A percentile compares a stretch with the other conserved stretches of the same genome.
phyloP scores from a whole-genome alignment of 2,113 vertebrate genomes.

The Noturus placidus region DNA sequence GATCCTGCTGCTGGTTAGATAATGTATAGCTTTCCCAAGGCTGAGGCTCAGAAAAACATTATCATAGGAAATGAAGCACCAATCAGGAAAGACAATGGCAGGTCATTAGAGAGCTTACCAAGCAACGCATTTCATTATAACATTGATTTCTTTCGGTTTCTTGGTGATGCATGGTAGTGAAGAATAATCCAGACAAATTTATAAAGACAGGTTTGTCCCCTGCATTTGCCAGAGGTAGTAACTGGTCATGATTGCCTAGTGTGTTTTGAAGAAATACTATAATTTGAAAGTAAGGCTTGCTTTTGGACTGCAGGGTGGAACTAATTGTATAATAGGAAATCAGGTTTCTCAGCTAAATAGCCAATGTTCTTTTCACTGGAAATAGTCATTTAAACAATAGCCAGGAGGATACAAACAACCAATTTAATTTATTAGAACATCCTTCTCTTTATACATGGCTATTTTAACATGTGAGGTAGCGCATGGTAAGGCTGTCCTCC shows the following conservation, averaged over 20 bases:
- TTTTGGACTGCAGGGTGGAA: not conserved
- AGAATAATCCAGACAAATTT: not conserved
- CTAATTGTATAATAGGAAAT: constrained; percentile 24
- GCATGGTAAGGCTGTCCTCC: not conserved
- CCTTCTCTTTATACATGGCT: not conserved
- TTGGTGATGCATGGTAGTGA: not conserved
- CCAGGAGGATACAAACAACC: constrained; percentile 22
- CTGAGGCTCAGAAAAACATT: constrained; percentile 48
- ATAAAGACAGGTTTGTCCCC: not conserved
- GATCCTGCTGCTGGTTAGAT: constrained; percentile 42
- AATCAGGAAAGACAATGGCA: constrained; percentile 44
- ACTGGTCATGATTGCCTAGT: not conserved
- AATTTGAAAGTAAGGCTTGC: not conserved
- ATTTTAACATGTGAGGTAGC: not conserved
- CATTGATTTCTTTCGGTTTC: constrained; percentile 35
- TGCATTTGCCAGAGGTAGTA: not conserved
- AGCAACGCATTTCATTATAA: constrained; percentile 47
- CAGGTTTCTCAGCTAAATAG: constrained; percentile 13
- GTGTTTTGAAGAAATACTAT: not conserved
- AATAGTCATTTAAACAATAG: constrained; percentile 29
- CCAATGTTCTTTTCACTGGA: constrained; percentile 19
- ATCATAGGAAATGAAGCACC: constrained; percentile 49
- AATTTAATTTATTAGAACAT: constrained; percentile 8
- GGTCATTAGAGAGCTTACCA: constrained; percentile 45
- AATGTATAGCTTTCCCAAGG: constrained; percentile 22